A percentile compares a stretch with the other conserved stretches of the same genome.
phyloP scores from a whole-genome alignment of 2,888 invertebrate genomes.

The Cheilosia grossa region DNA sequence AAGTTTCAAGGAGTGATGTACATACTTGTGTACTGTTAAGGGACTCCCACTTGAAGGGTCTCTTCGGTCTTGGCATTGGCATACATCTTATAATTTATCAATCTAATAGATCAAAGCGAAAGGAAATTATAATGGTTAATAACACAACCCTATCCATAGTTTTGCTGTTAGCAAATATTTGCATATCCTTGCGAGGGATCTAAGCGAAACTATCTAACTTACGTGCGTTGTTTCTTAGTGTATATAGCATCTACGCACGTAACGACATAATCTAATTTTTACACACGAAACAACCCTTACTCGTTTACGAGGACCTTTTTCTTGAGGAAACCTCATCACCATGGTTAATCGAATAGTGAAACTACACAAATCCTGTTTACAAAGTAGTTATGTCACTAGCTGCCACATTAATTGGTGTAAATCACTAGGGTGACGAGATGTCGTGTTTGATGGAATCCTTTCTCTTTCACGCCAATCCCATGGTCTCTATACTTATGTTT shows the following conservation, averaged over 20 bases:
- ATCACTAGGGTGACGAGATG: conserved; percentile 76
- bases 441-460: conserved; percentile 62
- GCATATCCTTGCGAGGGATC: conserved; percentile 54
- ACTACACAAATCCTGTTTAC: conserved; percentile 68
- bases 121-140: conserved; percentile 44
- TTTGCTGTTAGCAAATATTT: conserved; percentile 53
- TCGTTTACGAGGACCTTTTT: conserved; percentile 4
- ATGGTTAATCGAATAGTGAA: conserved; percentile 61
- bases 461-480: conserved; percentile 29
- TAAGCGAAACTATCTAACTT: conserved; percentile 54
- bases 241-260: background rate
- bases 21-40: background rate
- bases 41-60: conserved; percentile 33
- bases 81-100: conserved; percentile 35
- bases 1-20: background rate
- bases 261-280: conserved; percentile 54
- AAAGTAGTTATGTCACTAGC: conserved; percentile 61
- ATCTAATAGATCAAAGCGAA: conserved; percentile 59
- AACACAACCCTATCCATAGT: conserved; percentile 39
- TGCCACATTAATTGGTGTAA: conserved; percentile 79
- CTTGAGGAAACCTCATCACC: conserved; percentile 48
- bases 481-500: background rate
- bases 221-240: conserved; percentile 8
- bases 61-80: conserved; percentile 31
- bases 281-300: conserved; percentile 25